phyloP scores from a whole-genome alignment of 1,140 invertebrate genomes.

The Drosophila fuyamai region DNA sequence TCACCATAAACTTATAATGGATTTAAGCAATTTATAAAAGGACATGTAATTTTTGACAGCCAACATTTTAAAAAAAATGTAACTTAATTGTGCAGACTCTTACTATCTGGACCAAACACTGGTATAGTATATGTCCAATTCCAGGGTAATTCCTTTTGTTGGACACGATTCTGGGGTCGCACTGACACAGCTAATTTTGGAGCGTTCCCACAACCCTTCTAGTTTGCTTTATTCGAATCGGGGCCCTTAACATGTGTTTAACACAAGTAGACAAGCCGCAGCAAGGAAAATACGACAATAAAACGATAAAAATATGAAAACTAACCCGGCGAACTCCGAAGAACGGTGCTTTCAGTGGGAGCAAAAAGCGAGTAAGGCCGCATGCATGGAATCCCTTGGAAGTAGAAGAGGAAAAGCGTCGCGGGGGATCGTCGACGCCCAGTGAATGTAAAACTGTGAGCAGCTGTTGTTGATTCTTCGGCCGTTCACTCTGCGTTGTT shows the following conservation, averaged over 20 bases:
- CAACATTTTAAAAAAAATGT: too few relatives aligned
- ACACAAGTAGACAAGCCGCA: constrained; percentile 20
- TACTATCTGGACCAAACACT: neutral
- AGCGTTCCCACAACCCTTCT: constrained; percentile 23
- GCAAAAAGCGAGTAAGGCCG: constrained; percentile 27
- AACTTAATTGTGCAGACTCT: too few relatives aligned
- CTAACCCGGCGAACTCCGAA: constrained; percentile 69
- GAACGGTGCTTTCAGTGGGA: constrained; percentile 49
- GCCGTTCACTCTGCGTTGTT: constrained; percentile 60
- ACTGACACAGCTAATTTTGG: neutral
- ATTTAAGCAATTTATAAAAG: too few relatives aligned
- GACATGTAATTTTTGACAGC: too few relatives aligned
- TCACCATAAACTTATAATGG: too few relatives aligned
- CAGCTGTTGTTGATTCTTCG: constrained; percentile 55
- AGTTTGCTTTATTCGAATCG: neutral
- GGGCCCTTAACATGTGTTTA: constrained; percentile 38
- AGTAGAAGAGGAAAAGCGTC: constrained; percentile 12
- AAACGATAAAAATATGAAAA: constrained; percentile 24
- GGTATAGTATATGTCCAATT: neutral
- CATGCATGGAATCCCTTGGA: constrained; percentile 47
- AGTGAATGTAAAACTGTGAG: constrained; percentile 58
- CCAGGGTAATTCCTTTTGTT: neutral
- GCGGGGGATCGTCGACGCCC: constrained; percentile 44
- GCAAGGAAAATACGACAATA: constrained; percentile 1
- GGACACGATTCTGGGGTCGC: constrained; percentile 35